Conservation (phyloP, 2,797 vertebrate species). For the Hippoglossus hippoglossus region DNA sequence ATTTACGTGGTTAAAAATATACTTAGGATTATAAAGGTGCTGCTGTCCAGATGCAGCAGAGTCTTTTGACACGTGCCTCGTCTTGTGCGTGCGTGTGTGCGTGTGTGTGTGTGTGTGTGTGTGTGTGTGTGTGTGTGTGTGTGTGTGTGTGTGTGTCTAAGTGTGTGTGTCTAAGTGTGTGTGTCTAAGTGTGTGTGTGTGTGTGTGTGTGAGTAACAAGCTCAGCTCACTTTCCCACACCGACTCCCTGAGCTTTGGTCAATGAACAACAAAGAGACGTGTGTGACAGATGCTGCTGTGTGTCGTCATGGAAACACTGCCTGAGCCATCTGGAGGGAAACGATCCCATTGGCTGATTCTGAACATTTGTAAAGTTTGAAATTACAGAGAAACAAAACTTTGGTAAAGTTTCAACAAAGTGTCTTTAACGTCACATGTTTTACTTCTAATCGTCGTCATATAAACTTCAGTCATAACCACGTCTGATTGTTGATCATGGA, state of each 20-base stretch:
- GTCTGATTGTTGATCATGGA: background rate
- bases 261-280: conserved; percentile 58
- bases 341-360: conserved; percentile 22
- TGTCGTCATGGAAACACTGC: conserved; percentile 49
- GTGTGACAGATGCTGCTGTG: conserved; percentile 56
- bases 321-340: conserved; percentile 73
- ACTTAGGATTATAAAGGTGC: background rate
- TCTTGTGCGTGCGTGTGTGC: background rate
- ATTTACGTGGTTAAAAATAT: background rate
- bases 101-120: too few relatives aligned
- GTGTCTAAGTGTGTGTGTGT: too few relatives aligned
- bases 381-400: too few relatives aligned
- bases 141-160: conserved; percentile 9
- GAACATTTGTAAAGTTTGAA: background rate
- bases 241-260: conserved; percentile 55
- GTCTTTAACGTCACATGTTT: too few relatives aligned
- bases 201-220: conserved; percentile 40
- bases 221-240: conserved; percentile 74
- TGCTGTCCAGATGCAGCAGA: conserved; percentile 38
- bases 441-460: conserved; percentile 55
- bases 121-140: too few relatives aligned
- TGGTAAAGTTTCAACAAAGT: background rate
- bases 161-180: too few relatives aligned
- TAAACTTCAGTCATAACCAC: background rate
- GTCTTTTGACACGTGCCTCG: conserved; percentile 38